Base-by-base conservation (phyloP, 2,888 invertebrate genomes). In the Halocaridina rubra region DNA sequence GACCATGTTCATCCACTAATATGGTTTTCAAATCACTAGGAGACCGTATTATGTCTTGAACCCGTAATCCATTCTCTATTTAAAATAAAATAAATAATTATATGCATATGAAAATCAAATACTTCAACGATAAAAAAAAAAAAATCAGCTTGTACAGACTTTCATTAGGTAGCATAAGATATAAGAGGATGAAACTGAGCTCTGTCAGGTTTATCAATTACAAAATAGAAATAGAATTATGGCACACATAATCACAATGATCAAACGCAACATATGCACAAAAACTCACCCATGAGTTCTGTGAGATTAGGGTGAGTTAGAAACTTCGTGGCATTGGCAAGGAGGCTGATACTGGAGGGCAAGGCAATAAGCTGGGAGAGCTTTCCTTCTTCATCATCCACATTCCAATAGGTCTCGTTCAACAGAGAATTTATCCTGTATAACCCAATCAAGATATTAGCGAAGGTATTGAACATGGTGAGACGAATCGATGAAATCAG, bases 61-160 rank as follows among this genome's bases (percentile, higher is more conserved):
- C 77, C 13, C 33, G 39, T 19, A 82, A 3, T 29, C 81, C 81
- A 13, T 71, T 71, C 39, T 82, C 81, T 82, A 71, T 74, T n/a
- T n/a, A n/a, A n/a, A n/a, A n/a, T n/a, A n/a, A n/a, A n/a, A n/a
- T n/a, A n/a, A n/a, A n/a, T n/a, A 22, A 5, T 10, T 59, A 8
- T 59, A 19, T 19, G 59, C n/a, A 13, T 59, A 59, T 59, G 59
- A 13, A 13, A 59, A 22, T 8, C 5, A 13, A 59, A 13, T 5
- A 19, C 19, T 19, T 10, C 19, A 10, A 22, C n/a, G 59, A 59
- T n/a, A 59, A 3, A 59, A 13, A 13, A 13, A 46, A 13, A 46
- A 13, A 13, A 13, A 13, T n/a, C n/a, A 13, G 13, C 13, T 46
- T 46, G 46, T 13, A 46, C 8, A 8, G 46, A 46, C 10, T 13